phyloP scores from a whole-genome alignment of 1,140 invertebrate genomes.

The Temnothorax curvispinosus region DNA sequence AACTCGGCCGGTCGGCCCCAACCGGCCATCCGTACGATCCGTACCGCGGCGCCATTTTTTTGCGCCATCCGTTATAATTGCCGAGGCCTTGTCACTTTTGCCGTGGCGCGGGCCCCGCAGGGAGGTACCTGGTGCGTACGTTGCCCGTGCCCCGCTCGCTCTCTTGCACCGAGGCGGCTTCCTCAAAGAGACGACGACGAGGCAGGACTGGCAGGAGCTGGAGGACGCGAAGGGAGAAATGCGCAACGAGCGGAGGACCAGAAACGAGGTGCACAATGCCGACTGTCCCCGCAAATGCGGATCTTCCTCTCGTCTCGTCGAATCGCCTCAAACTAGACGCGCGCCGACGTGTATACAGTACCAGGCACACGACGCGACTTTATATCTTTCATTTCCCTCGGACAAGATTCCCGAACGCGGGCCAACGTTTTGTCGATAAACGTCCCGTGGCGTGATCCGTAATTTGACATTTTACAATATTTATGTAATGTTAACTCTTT shows the following conservation, averaged over 20 bases:
- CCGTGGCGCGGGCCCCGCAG: constrained; percentile 51
- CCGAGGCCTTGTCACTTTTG: constrained; percentile 73
- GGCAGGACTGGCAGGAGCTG: not conserved
- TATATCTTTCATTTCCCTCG: not conserved
- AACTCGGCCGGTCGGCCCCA: constrained; percentile 11
- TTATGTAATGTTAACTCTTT: not conserved
- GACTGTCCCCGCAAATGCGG: constrained; percentile 54
- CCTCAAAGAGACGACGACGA: constrained; percentile 73
- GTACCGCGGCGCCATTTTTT: constrained; percentile 76
- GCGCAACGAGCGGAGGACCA: not conserved
- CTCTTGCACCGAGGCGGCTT: constrained; percentile 65
- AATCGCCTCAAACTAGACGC: constrained; percentile 32
- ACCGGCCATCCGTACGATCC: constrained; percentile 57
- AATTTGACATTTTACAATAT: not conserved
- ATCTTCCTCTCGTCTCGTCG: constrained; percentile 64
- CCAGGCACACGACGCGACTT: not conserved
- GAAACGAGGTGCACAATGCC: constrained; percentile 72
- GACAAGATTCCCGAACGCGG: not conserved
- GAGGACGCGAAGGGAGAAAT: constrained; percentile 21
- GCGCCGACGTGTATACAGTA: not conserved
- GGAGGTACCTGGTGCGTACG: constrained; percentile 54
- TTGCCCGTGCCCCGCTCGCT: constrained; percentile 43
- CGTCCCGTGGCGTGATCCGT: not conserved
- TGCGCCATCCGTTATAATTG: constrained; percentile 79
- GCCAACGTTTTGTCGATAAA: not conserved